Conservation (phyloP, 2,888 invertebrate species). For the Aradus depressus region DNA sequence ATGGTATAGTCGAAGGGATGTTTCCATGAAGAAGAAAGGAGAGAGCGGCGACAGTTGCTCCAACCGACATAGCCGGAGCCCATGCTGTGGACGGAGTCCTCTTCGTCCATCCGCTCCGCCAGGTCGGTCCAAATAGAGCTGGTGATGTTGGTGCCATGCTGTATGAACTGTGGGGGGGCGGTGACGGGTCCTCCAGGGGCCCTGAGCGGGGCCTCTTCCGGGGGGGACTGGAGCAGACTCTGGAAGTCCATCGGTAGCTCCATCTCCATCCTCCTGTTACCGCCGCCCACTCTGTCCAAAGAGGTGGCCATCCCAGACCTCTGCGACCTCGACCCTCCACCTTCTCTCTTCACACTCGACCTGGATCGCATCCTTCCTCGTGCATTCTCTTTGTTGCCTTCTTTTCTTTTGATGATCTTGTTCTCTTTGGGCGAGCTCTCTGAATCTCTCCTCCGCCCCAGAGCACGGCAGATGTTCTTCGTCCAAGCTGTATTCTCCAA, state of each 20-base stretch:
- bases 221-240: slow-evolving; percentile 47
- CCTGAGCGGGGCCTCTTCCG: slow-evolving; percentile 37
- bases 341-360: slow-evolving; percentile 27
- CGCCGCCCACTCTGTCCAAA: slow-evolving; percentile 27
- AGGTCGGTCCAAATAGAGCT: slow-evolving; percentile 44
- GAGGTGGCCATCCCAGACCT: slow-evolving; percentile 27
- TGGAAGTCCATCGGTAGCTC: slow-evolving; percentile 51
- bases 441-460: slow-evolving; percentile 22
- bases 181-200: slow-evolving; percentile 29
- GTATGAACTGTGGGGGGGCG: slow-evolving; percentile 35
- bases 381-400: slow-evolving; percentile 25
- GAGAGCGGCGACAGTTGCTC: slow-evolving; percentile 24
- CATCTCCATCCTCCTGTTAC: slow-evolving; percentile 37
- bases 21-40: slow-evolving; percentile 25
- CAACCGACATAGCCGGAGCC: slow-evolving; percentile 16
- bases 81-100: slow-evolving; percentile 24
- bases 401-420: slow-evolving; percentile 19
- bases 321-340: slow-evolving; percentile 9
- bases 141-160: slow-evolving; percentile 42
- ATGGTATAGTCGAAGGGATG: slow-evolving; percentile 13
- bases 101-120: slow-evolving; percentile 23
- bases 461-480: slow-evolving; percentile 15
- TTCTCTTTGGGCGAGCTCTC: slow-evolving; percentile 22
- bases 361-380: slow-evolving; percentile 28
- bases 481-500: slow-evolving; percentile 17